Evolutionary conservation across 2,113 vertebrate species (phyloP), one percentile per base, ranked within the genome.

Genomic region (Melospiza melodia): DNA sequence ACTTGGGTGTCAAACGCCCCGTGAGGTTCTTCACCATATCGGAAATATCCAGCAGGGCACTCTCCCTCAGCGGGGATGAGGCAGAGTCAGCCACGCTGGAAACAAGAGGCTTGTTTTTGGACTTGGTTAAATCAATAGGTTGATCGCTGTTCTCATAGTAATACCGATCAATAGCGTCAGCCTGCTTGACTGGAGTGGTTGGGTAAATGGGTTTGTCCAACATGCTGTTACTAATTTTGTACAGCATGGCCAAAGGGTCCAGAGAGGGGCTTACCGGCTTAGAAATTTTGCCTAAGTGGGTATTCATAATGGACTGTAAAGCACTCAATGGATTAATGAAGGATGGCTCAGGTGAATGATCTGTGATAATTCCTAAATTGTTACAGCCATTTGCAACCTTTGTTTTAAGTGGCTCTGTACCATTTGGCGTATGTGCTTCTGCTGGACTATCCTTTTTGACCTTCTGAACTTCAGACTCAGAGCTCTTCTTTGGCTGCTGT

Each of bases 1-100:
- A 99, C 97, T 99, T 99, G 94, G 99, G 99, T 82, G 99, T 99
- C 97, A 99, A 98, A 58, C 98, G 99, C 58, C 99, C 99, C 0
- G 99, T 99, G 94, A 99, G 98, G 97, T 99, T 99, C 93, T 99
- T 99, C 49, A 99, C 99, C 99, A 99, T 99, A 96, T 99, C 99
- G 0, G 99, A 99, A 97, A 99, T 99, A 97, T 99, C 99, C 99
- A 99, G 98, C 92, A 99, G 97, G n/a, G 99, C 99, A 6, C 99
- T 99, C 97, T 99, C 99, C 90, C 99, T 98, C 30, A 99, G 97
- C 0, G 99, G 99, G 21, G 99, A 99, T 0, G 98, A 98, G 44
- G 99, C 98, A 1, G 98, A 90, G 19, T 99, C 99, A 9, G 98
- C 98, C 76, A 98, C 96, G 0, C 95, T 95, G 33, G 98, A 98